phyloP scores from a whole-genome alignment of 2,797 vertebrate genomes.

The Gymnothorax javanicus region DNA sequence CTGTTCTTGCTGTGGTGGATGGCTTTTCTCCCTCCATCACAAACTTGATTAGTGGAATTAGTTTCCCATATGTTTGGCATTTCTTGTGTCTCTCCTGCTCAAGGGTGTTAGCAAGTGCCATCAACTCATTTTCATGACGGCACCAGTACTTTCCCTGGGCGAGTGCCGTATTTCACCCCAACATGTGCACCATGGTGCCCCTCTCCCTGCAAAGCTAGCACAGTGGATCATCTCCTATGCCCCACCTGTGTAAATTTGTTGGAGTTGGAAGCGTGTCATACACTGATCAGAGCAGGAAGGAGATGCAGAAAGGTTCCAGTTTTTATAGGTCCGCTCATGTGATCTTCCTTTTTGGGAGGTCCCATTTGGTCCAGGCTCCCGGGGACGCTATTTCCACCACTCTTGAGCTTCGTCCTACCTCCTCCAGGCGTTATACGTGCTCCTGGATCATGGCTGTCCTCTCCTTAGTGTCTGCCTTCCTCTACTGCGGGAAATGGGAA shows the following conservation, averaged over 20 bases:
- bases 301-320: no score
- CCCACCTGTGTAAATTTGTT: no score
- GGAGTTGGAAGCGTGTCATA: no score
- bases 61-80: background rate
- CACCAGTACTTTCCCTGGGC: background rate
- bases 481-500: conserved; percentile 19
- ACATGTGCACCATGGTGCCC: background rate
- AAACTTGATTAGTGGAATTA: background rate
- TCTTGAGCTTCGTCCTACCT: background rate
- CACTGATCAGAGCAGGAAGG: no score
- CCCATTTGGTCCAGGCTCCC: background rate
- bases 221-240: no score
- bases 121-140: background rate
- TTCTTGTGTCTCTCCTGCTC: background rate
- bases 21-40: no score
- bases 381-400: background rate
- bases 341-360: no score
- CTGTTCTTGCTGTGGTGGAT: no score
- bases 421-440: background rate
- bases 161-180: background rate
- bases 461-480: background rate
- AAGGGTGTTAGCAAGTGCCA: background rate
- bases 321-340: no score
- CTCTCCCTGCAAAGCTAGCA: background rate
- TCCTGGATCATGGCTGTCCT: conserved; percentile 21